phyloP scores from a whole-genome alignment of 2,113 vertebrate genomes.

The Planiliza haematocheilus region DNA sequence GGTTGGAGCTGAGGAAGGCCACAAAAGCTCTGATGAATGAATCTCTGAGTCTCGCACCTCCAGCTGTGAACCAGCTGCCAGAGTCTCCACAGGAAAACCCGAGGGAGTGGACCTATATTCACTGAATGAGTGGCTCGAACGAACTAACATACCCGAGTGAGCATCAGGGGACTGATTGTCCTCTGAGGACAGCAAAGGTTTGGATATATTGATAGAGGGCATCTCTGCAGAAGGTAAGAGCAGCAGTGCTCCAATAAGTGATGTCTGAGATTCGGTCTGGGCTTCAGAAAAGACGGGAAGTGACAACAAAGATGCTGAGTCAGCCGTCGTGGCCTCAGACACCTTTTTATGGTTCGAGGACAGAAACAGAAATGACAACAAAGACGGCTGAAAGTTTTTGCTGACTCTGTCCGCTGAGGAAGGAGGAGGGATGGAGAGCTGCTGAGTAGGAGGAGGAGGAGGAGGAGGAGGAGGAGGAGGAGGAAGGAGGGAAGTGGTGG shows the following conservation, averaged over 20 bases:
- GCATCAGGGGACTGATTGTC: background rate
- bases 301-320: constrained; percentile 1
- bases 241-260: background rate
- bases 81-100: background rate
- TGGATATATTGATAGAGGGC: background rate
- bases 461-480: background rate
- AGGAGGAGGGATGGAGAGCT: background rate
- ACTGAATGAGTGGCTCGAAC: background rate
- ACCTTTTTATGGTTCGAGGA: constrained; percentile 26
- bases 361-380: constrained; percentile 12
- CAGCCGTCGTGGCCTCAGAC: background rate
- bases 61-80: background rate
- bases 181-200: background rate
- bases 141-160: background rate
- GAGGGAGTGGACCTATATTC: constrained; percentile 17
- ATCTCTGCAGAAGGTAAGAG: background rate
- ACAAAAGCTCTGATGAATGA: background rate
- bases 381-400: constrained; percentile 1
- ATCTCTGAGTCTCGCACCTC: background rate
- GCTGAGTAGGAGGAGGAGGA: constrained; percentile 3
- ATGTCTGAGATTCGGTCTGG: background rate
- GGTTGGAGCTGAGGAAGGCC: constrained; percentile 20
- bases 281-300: constrained; percentile 9
- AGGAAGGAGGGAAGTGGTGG: background rate
- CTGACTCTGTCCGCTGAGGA: background rate